Evolutionary conservation across 2,113 vertebrate species (phyloP), one percentile per base, ranked within the genome.

Genomic region (Strigops habroptila): DNA sequence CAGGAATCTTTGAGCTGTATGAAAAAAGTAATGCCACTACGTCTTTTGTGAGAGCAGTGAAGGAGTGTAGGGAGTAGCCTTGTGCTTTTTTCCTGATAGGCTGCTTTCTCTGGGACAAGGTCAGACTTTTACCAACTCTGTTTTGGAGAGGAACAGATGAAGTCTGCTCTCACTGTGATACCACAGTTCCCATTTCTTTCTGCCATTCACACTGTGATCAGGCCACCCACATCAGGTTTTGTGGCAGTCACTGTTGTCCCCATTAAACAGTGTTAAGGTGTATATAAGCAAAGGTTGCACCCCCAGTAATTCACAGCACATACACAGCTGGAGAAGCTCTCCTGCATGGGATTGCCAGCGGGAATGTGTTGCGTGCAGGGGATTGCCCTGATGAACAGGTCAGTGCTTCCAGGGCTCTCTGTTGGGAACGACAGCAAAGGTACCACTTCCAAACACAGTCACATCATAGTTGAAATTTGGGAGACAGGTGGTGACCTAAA

Each of bases 261-360:
- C 0, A 0, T 63, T 83, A 37, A 84, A 55, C 6, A 8, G n/a
- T 6, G 1, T 71, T 55, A 75, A 57, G 28, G 28, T 44, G 14
- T 16, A 7, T n/a, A 70, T 17, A 84, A 92, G 25, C 22, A 75
- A 81, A 64, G 46, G 27, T 21, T 69, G 43, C 25, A 59, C 22
- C 27, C 5, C 3, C 31, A 19, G 44, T 52, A 80, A 30, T 64
- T 67, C 6, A 2, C 78, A 92, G 67, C 27, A 33, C 37, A 27
- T 3, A 17, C 16, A 16, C 21, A 75, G 59, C 84, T 73, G n/a
- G 17, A 53, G 43, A 82, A 43, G 19, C 44, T 75, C 21, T 60
- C 19, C 78, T 12, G 41, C 31, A 16, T 0, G 2, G 37, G 41
- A 48, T 10, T 76, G 77, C 84, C 24, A 16, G 39, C 0, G 0